Percentiles rank a stretch among this genome's conserved stretches.
These are phyloP conservation scores for Labrus mixtus DNA, from an alignment of 2,113 vertebrate genomes.

Conservation along the genomic window DNA sequence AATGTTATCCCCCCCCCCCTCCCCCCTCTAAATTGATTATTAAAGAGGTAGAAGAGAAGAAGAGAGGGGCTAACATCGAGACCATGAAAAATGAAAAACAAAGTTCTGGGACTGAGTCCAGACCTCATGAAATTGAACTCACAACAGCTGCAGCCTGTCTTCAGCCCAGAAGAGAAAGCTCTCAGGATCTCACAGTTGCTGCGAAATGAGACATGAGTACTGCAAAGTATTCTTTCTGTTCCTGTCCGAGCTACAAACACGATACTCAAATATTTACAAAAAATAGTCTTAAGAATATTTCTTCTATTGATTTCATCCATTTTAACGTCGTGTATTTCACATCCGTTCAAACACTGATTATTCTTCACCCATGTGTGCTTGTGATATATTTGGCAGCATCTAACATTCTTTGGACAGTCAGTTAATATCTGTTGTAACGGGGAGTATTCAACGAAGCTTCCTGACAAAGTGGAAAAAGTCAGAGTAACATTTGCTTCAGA, in stretches of 20 bases:
- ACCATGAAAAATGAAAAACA: conserved; percentile 70
- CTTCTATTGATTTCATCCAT: neutral
- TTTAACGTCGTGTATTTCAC: neutral
- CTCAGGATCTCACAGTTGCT: conserved; percentile 42
- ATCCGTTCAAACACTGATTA: neutral
- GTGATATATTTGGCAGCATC: neutral
- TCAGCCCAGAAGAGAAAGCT: conserved; percentile 25
- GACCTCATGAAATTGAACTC: conserved; percentile 74
- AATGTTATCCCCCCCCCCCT: conserved; percentile 5
- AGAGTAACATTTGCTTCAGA: too few species aligned
- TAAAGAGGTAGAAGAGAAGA: conserved; percentile 47
- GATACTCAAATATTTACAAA: neutral
- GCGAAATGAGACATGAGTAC: conserved; percentile 47
- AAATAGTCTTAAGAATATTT: neutral
- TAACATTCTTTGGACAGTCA: neutral
- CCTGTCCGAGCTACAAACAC: conserved; percentile 5
- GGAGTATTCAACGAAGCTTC: neutral
- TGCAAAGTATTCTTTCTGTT: conserved; percentile 20
- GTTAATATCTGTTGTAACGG: too few species aligned
- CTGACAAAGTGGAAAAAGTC: neutral
- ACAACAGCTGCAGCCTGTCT: conserved; percentile 74
- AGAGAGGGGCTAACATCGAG: conserved; percentile 44
- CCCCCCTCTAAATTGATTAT: conserved; percentile 20
- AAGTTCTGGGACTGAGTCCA: conserved; percentile 71
- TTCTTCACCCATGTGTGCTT: neutral